Base-by-base conservation (phyloP, 2,888 invertebrate genomes). In the Timandra comae region DNA sequence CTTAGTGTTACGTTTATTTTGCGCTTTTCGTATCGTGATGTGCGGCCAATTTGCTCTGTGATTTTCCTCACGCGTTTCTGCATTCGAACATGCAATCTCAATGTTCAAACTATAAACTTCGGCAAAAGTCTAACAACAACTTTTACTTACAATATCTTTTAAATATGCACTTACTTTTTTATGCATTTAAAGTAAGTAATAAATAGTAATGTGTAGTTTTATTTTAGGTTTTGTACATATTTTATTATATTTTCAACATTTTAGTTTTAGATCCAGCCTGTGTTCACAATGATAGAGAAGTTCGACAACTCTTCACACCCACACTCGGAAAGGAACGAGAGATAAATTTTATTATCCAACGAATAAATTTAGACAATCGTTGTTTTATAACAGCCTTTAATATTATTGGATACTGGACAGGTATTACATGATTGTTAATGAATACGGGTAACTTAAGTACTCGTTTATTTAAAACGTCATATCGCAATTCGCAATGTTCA, bases 31-130 rank as follows among this genome's bases (percentile, higher is more conserved):
- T 35, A 56, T 63, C 62, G 58, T 67, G 60, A 59, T 63, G 63
- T 57, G 61, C 48, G 59, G 54, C 59, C 63, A 66, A 71, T 69
- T 69, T 59, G 59, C 49, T 47, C 53, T 54, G 59, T 49, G 56
- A 59, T 64, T 64, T 65, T 51, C 56, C 48, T 49, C 55, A 56
- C 57, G 56, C 53, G 55, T 44, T 46, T 53, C 38, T 40, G 38
- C 41, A 41, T 49, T 49, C 35, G 43, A n/a, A n/a, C 41, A 51
- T 63, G 59, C 58, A 62, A 56, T 47, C 53, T 35, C 35, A 35
- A n/a, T n/a, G n/a, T n/a, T n/a, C n/a, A n/a, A n/a, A n/a, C n/a
- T n/a, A n/a, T n/a, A n/a, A n/a, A n/a, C n/a, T n/a, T n/a, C n/a
- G n/a, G n/a, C n/a, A n/a, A n/a, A n/a, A n/a, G n/a, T n/a, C n/a